Conservation (phyloP, 1,140 invertebrate species). For the Dysdera silvatica region DNA sequence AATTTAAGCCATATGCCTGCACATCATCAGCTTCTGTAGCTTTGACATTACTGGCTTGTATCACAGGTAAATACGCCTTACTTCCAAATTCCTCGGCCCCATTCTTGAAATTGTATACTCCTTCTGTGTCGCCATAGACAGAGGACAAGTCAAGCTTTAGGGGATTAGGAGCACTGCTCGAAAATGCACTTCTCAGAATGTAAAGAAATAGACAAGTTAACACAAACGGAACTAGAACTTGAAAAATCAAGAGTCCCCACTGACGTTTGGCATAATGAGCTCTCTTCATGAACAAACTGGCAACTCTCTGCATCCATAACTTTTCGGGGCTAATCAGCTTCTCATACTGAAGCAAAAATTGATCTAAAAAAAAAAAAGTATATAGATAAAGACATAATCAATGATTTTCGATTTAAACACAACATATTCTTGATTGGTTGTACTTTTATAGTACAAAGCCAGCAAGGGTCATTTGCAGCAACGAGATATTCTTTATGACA, state of each 20-base stretch:
- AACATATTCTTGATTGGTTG: too few relatives aligned
- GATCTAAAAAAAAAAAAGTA: too few relatives aligned
- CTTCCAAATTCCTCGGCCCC: not conserved
- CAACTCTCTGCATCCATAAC: too few relatives aligned
- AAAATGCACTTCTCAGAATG: not conserved
- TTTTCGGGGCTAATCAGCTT: too few relatives aligned
- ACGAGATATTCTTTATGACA: too few relatives aligned
- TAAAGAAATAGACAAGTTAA: constrained; percentile 16
- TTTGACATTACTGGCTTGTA: not conserved
- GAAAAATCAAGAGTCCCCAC: constrained; percentile 23
- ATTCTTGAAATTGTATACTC: constrained; percentile 10
- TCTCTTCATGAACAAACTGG: too few relatives aligned
- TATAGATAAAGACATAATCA: too few relatives aligned
- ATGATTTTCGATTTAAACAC: too few relatives aligned
- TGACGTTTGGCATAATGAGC: constrained; percentile 32
- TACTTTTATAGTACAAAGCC: too few relatives aligned
- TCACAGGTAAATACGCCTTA: not conserved
- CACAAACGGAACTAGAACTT: constrained; percentile 28
- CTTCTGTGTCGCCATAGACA: constrained; percentile 24
- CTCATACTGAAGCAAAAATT: too few relatives aligned
- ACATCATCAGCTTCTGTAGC: not conserved
- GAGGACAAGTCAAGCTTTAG: constrained; percentile 15
- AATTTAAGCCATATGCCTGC: constrained; percentile 7
- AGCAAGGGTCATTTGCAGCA: too few relatives aligned
- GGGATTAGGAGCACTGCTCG: not conserved